Base-by-base conservation (phyloP, 2,888 invertebrate genomes). In the Cheilosia scutellata region DNA sequence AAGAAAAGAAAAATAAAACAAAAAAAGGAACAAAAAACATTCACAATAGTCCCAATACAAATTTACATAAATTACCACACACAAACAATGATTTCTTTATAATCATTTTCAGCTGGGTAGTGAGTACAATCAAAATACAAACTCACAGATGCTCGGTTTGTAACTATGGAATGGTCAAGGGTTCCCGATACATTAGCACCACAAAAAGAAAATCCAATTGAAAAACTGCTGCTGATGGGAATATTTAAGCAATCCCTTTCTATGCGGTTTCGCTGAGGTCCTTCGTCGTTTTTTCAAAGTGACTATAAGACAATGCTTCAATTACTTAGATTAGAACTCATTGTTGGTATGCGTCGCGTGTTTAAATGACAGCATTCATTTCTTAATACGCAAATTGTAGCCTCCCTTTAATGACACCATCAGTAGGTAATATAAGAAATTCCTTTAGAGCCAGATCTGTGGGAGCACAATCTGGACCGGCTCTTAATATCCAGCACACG, bases 371-470 rank as follows among this genome's bases (percentile, higher is more conserved):
- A 33, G 27, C 57, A 13, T 33, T 6, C 7, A 5, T 37, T 57
- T 65, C 9, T 40, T 66, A 77, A 70, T 70, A 55, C 53, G 47
- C 53, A 77, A 77, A 77, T 70, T 70, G 68, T 53, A 53, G n/a
- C 27, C 9, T 40, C 49, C 11, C 9, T 55, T 47, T 51, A 47
- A 9, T 11, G 6, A 20, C 71, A 49, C 16, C 31, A 71, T 16
- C 49, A 40, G 31, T 13, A 31, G 20, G 20, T 20, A 20, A 20
- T 20, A 13, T 11, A 33, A 5, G 27, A 6, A 25, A 16, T 55
- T 16, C 63, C 63, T 47, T 63, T 2, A 25, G 7, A 49, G 65
- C 49, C 40, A 29, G 13, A 27, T 51, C 51, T 40, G 16, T 40
- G 11, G n/a, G 37, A 16, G 53, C 16, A 16, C 40, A 53, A 31